These are phyloP conservation scores for Mycetomoellerius zeteki DNA, from an alignment of 1,140 invertebrate species.

Conservation along the genomic window DNA sequence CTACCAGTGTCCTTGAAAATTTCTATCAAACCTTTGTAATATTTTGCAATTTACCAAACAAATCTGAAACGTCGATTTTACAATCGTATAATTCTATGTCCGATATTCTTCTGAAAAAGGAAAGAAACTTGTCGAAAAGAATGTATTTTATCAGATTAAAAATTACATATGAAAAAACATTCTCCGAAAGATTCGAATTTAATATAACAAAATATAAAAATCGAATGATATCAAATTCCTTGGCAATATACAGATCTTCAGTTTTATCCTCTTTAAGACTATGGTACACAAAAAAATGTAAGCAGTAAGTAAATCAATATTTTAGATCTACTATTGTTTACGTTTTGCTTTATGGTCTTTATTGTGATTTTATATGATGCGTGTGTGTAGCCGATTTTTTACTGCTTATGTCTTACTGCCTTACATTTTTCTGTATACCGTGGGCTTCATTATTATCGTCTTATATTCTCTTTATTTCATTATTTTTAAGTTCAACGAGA, in stretches of 20 bases:
- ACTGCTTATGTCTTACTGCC: too few species aligned
- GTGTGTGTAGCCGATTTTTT: too few species aligned
- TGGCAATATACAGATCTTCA: not conserved
- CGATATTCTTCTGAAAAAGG: not conserved
- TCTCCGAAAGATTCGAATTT: not conserved
- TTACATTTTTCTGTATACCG: too few species aligned
- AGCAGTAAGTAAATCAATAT: too few species aligned
- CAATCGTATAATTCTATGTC: not conserved
- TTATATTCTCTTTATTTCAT: not conserved
- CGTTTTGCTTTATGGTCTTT: too few species aligned
- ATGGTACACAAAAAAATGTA: too few species aligned
- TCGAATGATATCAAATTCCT: not conserved
- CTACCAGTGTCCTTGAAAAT: not conserved
- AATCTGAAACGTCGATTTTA: not conserved
- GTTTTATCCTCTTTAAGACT: not conserved
- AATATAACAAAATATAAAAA: not conserved
- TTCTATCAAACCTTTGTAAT: not conserved
- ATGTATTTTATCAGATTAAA: not conserved
- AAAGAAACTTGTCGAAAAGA: not conserved
- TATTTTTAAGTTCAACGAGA: not conserved
- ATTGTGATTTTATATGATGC: too few species aligned
- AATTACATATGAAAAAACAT: too few species aligned
- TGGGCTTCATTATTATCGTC: not conserved
- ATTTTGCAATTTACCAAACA: not conserved
- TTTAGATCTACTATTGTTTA: too few species aligned